Percentiles rank a stretch among this genome's conserved stretches.
Conservation (phyloP, 2,888 invertebrate species). For the Dilophus febrilis region DNA sequence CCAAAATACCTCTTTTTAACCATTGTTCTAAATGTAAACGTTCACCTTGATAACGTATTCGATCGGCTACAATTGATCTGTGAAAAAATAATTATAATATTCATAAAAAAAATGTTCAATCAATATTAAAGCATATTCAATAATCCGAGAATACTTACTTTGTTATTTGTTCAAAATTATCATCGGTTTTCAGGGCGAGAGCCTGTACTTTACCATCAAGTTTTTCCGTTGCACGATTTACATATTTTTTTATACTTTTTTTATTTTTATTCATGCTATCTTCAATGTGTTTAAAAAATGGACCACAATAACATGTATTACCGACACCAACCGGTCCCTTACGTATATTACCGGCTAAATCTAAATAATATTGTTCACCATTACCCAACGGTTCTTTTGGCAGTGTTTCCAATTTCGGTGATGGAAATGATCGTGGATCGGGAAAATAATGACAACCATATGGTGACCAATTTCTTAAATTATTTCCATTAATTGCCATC, state of each 20-base stretch:
- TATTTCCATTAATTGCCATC: conserved; percentile 7
- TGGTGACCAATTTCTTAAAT: conserved; percentile 56
- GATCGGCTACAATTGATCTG: conserved; percentile 23
- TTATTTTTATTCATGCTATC: conserved; percentile 55
- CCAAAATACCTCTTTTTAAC: conserved; percentile 44
- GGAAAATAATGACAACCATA: conserved; percentile 86
- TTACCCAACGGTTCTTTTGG: conserved; percentile 70
- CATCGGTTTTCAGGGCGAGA: conserved; percentile 54
- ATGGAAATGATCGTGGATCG: conserved; percentile 67
- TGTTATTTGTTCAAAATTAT: conserved; percentile 51
- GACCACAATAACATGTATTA: conserved; percentile 84
- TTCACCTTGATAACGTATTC: conserved; percentile 32
- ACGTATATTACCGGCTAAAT: conserved; percentile 70
- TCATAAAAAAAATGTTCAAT: background rate
- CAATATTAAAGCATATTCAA: background rate
- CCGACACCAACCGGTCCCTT: conserved; percentile 92
- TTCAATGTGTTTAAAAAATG: conserved; percentile 77
- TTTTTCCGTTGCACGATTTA: conserved; percentile 62
- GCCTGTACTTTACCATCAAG: conserved; percentile 68
- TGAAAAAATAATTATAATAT: background rate
- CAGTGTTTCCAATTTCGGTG: conserved; percentile 67
- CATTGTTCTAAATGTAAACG: conserved; percentile 53
- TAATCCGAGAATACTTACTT: conserved; percentile 13
- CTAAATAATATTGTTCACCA: conserved; percentile 88
- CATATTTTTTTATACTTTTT: conserved; percentile 42